A percentile compares a stretch with the other conserved stretches of the same genome.
Evolutionary conservation across 2,888 invertebrate genomes (phyloP).

Genomic region (Brachypalpus laphriformis): DNA sequence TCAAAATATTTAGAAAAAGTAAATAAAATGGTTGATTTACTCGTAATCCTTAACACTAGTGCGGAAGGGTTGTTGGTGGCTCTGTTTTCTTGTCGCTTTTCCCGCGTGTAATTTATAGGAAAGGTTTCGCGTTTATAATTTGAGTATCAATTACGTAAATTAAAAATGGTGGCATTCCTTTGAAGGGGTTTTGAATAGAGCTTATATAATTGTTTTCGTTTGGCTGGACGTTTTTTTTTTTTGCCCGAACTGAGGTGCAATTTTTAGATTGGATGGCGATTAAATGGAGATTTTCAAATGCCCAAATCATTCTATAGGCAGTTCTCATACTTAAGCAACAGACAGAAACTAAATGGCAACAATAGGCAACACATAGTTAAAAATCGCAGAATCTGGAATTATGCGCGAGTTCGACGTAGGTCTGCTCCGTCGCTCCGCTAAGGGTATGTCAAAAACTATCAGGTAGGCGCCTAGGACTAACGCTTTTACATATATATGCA

Average conservation of each 20-base stretch:
- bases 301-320: no score
- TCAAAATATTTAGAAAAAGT: slow-evolving; percentile 56
- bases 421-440: no score
- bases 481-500: no score
- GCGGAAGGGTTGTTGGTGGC: slow-evolving; percentile 56
- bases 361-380: no score
- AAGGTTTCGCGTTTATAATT: slow-evolving; percentile 45
- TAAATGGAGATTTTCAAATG: not conserved
- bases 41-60: slow-evolving; percentile 33
- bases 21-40: slow-evolving; percentile 69
- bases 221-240: not conserved
- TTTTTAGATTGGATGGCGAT: slow-evolving; percentile 41
- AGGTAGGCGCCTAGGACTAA: no score
- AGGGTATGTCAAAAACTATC: no score
- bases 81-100: slow-evolving; percentile 12
- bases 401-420: no score
- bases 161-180: slow-evolving; percentile 60
- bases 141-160: slow-evolving; percentile 62
- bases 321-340: no score
- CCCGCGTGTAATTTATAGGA: not conserved
- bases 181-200: slow-evolving; percentile 33
- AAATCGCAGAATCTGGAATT: no score
- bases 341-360: no score
- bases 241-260: not conserved
- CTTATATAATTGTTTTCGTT: slow-evolving; percentile 12